phyloP scores from a whole-genome alignment of 2,113 vertebrate species.

The Peromyscus maniculatus region DNA sequence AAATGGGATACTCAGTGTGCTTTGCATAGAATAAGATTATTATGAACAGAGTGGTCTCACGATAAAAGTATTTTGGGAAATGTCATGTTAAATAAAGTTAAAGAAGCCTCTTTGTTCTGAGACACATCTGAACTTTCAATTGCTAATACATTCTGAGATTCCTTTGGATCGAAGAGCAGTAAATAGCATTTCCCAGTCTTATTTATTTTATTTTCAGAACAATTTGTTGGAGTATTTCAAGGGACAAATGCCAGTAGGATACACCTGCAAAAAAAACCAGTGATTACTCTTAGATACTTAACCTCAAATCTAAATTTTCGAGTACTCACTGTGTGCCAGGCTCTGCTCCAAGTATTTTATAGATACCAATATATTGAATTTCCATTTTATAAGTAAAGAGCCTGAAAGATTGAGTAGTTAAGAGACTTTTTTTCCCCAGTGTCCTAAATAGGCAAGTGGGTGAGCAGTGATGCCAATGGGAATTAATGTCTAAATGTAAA shows the following conservation, averaged over 20 bases:
- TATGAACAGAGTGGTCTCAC: not conserved
- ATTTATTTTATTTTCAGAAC: conserved; percentile 13
- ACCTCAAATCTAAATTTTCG: not conserved
- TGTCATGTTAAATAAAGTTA: conserved; percentile 33
- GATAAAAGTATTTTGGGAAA: conserved; percentile 20
- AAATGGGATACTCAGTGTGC: not conserved
- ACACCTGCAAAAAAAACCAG: not conserved
- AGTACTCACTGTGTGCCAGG: not conserved
- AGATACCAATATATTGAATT: not conserved
- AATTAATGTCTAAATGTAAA: conserved; percentile 1
- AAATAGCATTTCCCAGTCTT: not conserved
- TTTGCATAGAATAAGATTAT: conserved; percentile 29
- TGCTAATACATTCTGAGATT: not conserved
- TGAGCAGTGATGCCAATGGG: not conserved
- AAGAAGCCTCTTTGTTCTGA: not conserved
- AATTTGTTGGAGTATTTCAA: not conserved
- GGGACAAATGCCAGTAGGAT: not conserved
- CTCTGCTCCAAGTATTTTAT: not conserved
- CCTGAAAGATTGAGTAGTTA: not conserved
- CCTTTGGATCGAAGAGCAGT: not conserved
- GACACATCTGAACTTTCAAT: not conserved
- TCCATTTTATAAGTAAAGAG: conserved; percentile 29
- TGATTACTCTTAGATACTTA: not conserved
- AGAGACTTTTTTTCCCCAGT: not conserved
- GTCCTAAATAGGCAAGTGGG: not conserved